Evolutionary conservation across 2,113 vertebrate species (phyloP), one percentile per base, ranked within the genome.

Genomic region (Oostethus manadensis): DNA sequence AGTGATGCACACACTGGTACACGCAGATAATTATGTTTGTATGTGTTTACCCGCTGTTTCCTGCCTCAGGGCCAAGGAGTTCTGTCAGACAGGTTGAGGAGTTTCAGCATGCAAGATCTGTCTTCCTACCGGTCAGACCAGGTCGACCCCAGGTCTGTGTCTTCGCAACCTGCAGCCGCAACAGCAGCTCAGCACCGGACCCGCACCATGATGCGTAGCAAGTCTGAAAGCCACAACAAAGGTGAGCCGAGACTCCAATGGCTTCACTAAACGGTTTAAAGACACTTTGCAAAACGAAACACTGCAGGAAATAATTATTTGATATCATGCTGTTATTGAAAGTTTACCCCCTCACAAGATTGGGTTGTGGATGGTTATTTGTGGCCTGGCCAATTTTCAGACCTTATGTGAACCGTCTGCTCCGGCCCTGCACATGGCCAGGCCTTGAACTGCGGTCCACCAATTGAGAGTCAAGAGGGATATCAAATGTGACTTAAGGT

Each of bases 91-190:
- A 88, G 94, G 23, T 91, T 99, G 46, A 89, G 97, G 71, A 99
- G 97, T 77, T 99, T 99, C 82, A 99, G 97, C 89, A 98, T 99
- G 97, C 97, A 99, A 80, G 97, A 99, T 53, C 91, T 99, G 57
- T 93, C 93, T 0, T 90, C 90, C 1, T 94, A 93, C 59, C 89
- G 95, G 42, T 90, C 90, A 6, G 96, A 99, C 9, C 78, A 84
- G 4, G 62, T 70, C 2, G 75, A 84, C 62, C 17, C 79, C 0
- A 67, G 71, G 21, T 68, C 90, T 0, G 89, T 85, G 46, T 21
- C 87, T 7, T 87, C 88, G 23, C 86, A 92, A 50, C 73, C 91
- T 77, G 62, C 90, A 50, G 64, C 89, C 62, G 86, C 92, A 40
- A 20, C 53, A 48, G 66, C 90, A 62, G 87, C 92, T 61, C 92